These are phyloP conservation scores for Metacarcinus magister DNA, from an alignment of 2,888 invertebrate genomes.

Conservation along the genomic window DNA sequence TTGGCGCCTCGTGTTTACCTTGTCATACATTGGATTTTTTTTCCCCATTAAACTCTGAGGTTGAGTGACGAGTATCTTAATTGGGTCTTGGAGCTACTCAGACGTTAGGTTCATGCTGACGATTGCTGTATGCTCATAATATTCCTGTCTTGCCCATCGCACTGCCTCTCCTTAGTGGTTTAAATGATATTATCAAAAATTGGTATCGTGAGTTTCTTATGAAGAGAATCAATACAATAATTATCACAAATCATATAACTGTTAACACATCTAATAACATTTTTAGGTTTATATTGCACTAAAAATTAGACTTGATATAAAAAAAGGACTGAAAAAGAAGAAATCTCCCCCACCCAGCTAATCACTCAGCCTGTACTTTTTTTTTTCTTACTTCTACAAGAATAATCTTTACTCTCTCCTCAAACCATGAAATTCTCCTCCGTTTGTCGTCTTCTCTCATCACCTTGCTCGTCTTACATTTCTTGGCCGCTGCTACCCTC, in stretches of 20 bases:
- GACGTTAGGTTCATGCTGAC: not conserved
- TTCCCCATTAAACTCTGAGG: not conserved
- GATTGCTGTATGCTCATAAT: not conserved
- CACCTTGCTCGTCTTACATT: conserved; percentile 21
- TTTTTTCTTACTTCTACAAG: not conserved
- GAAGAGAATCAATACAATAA: not conserved
- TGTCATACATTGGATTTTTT: not conserved
- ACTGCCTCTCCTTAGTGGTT: not conserved
- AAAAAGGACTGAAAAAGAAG: not conserved
- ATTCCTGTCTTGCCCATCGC: not conserved
- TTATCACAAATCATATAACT: not conserved
- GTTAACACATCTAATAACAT: not conserved
- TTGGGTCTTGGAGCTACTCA: not conserved
- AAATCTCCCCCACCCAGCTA: not conserved
- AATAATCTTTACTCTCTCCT: not conserved
- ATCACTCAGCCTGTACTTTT: not conserved
- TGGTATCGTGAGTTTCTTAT: too few relatives aligned
- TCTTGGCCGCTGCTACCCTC: not conserved
- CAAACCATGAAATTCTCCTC: not conserved
- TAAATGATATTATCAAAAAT: not conserved
- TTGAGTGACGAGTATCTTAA: not conserved
- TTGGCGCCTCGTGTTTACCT: not conserved
- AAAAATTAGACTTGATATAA: not conserved
- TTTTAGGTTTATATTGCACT: not conserved
- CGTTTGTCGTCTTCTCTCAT: not conserved